These are phyloP conservation scores for Arrhamphus sclerolepis DNA, from an alignment of 2,797 vertebrate genomes.

Conservation along the genomic window DNA sequence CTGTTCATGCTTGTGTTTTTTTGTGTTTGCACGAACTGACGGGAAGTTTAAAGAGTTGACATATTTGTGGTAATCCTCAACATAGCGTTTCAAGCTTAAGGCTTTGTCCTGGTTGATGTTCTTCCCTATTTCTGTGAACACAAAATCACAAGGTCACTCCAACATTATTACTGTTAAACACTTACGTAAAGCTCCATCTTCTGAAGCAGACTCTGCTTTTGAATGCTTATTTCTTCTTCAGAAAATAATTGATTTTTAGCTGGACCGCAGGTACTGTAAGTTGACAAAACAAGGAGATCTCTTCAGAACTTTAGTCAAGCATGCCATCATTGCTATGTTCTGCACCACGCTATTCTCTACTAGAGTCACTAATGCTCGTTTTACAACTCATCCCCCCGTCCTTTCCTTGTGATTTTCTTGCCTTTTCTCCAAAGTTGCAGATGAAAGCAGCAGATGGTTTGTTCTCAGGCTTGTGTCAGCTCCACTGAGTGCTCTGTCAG, in stretches of 20 bases:
- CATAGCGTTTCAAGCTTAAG: conserved; percentile 78
- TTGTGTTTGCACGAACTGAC: conserved; percentile 26
- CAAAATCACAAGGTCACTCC: conserved; percentile 7
- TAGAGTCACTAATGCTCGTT: conserved; percentile 38
- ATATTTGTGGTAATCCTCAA: conserved; percentile 74
- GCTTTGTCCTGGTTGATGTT: conserved; percentile 89
- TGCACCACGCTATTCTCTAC: conserved; percentile 46
- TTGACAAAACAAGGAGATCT: conserved; percentile 43
- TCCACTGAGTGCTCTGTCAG: conserved; percentile 81
- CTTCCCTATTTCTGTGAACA: conserved; percentile 84
- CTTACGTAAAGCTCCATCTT: neutral
- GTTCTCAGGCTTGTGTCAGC: conserved; percentile 78
- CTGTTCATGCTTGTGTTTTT: neutral
- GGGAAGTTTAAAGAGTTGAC: conserved; percentile 54
- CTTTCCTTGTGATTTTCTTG: conserved; percentile 52
- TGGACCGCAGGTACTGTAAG: conserved; percentile 25
- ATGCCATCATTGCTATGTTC: conserved; percentile 61
- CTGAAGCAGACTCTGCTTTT: conserved; percentile 14
- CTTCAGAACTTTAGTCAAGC: conserved; percentile 64
- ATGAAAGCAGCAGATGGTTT: conserved; percentile 86
- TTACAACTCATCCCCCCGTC: conserved; percentile 60
- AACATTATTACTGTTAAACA: neutral
- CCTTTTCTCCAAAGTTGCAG: conserved; percentile 59
- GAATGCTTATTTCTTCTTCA: conserved; percentile 37
- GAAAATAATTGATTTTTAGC: conserved; percentile 44